Base-by-base conservation (phyloP, 2,888 invertebrate species). In the Xestia ashworthii region DNA sequence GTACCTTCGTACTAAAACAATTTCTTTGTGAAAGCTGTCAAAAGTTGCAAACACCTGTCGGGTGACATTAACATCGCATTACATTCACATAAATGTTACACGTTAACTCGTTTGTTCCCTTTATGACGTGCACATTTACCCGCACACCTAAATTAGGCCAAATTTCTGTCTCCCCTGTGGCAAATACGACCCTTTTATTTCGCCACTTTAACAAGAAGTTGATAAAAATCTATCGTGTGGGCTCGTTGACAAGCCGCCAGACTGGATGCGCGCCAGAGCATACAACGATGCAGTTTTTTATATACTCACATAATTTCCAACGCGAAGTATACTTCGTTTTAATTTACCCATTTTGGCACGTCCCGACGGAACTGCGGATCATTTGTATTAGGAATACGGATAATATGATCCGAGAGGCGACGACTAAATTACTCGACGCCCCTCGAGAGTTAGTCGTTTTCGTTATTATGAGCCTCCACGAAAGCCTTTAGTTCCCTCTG, bases 331-430 rank as follows among this genome's bases (percentile, higher is more conserved):
- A 94, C 92, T 95, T 90, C 86, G 92, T 94, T 94, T 95, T 96
- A 95, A 96, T 96, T 95, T 94, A 93, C 94, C 94, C 93, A 96
- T 94, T 95, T 95, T 96, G 95, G 95, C 95, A 95, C 94, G 91
- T 92, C 91, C 90, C 92, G 69, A 71, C 93, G 95, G 95, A 95
- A 95, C 90, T 93, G 92, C 91, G 93, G 92, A 92, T 94, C 93
- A 94, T 95, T 95, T 95, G 93, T 93, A 93, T 93, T 93, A 92
- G 91, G 90, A 93, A 93, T 93, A 93, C 92, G 90, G 91, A 92
- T 94, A 94, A 93, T 94, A 93, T 94, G 93, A 94, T 93, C 90
- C 91, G 89, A 91, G 92, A 91, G 89, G 90, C 91, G 91, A 90
- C 89, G 91, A 89, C 90, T 90, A 90, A 92, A 92, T 93, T 93